phyloP scores from a whole-genome alignment of 2,888 invertebrate species.

The Drosophila fungiperda region DNA sequence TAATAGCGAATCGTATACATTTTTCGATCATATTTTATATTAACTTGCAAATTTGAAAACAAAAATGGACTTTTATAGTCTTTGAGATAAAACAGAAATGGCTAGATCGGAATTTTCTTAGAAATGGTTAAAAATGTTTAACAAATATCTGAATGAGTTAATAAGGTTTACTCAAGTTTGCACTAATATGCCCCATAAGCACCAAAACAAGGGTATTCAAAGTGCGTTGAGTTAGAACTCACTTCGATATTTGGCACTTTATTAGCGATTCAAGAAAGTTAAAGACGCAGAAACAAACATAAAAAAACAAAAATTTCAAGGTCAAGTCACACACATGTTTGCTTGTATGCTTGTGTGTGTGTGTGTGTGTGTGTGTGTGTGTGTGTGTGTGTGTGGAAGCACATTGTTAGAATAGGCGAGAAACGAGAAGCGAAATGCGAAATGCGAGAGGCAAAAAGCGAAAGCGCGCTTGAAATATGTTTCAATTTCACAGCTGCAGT shows the following conservation, averaged over 20 bases:
- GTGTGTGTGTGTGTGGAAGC: constrained; percentile 4
- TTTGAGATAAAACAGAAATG: background rate
- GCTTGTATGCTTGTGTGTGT: constrained; percentile 4
- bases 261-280: constrained; percentile 35
- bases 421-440: constrained; percentile 18
- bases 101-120: background rate
- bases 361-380: constrained; percentile 4
- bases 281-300: constrained; percentile 26
- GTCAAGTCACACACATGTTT: constrained; percentile 46
- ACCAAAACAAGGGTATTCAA: background rate
- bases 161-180: background rate
- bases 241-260: background rate
- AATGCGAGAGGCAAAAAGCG: constrained; percentile 22
- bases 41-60: no score
- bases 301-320: constrained; percentile 65
- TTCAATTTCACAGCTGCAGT: constrained; percentile 51
- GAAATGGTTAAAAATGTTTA: background rate
- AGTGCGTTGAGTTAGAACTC: background rate
- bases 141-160: background rate
- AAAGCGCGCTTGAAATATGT: constrained; percentile 52
- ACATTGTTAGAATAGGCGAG: constrained; percentile 17
- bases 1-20: background rate
- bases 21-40: background rate
- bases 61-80: no score
- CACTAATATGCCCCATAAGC: background rate